Evolutionary conservation across 2,113 vertebrate species (phyloP), one percentile per base, ranked within the genome.

Genomic region (Caranx ignobilis): DNA sequence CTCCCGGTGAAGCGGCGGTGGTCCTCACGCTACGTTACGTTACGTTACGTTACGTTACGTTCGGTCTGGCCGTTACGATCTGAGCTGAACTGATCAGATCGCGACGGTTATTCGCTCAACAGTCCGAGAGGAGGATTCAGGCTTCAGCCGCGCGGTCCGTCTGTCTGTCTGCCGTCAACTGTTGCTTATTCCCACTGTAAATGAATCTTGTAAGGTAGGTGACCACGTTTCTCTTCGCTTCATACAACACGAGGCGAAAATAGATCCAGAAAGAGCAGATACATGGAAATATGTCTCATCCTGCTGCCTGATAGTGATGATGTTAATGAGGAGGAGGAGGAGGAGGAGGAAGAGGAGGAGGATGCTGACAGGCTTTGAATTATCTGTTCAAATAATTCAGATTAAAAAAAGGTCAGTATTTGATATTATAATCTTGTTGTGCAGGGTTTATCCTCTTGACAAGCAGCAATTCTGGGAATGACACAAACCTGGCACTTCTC

Each of bases 151-250:
- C 11, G 35, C 66, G 71, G 81, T 87, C 91, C 68, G 84, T 88
- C 67, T 73, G 82, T 87, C 91, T 71, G 84, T 88, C 86, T 83
- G 86, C 90, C 54, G 78, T 89, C 88, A 93, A 84, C 93, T 94
- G 92, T 93, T 94, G 94, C 90, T 87, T 31, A 86, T 85, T 89
- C 67, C 76, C 85, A 76, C 89, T 93, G 93, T 95, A 94, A 95
- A 95, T 95, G 95, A 95, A 94, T 95, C 94, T 95, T 89, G 87
- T 94, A 93, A 94, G 95, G 95, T 95, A 87, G 80, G 94, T 79
- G 62, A 8, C 43, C 26, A 32, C 15, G 34, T 65, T 62, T 16
- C 11, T 0, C 55, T 9, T 5, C 56, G n/a, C 57, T 12, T 18
- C 2, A 39, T 13, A 5, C 37, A 4, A 13, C 4, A 21, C 3